Evolutionary conservation across 2,888 invertebrate species (phyloP).

Genomic region (Rotaria socialis): DNA sequence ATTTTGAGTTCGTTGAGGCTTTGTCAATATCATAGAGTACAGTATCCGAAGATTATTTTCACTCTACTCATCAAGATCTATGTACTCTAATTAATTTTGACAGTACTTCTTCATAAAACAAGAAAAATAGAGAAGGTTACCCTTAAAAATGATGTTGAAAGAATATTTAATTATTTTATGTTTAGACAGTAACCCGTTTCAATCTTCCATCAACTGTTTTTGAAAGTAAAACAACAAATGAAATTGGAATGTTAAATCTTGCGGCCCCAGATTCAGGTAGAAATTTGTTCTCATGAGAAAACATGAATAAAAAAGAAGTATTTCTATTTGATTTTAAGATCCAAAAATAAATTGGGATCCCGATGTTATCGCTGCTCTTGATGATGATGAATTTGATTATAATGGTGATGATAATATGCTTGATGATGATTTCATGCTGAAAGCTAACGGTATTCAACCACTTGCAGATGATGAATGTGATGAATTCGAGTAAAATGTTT

Average conservation of each 20-base stretch:
- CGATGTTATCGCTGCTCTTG: constrained; percentile 83
- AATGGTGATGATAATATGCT: constrained; percentile 76
- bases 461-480: constrained; percentile 35
- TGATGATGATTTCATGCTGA: constrained; percentile 83
- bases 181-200: constrained; percentile 53
- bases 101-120: too few species aligned
- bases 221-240: constrained; percentile 76
- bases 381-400: constrained; percentile 78
- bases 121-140: too few species aligned
- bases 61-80: too few species aligned
- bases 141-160: too few species aligned
- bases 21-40: too few species aligned
- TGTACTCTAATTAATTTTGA: too few species aligned
- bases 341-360: constrained; percentile 71
- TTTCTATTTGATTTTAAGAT: constrained; percentile 50
- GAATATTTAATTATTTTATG: neutral
- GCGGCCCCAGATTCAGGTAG: constrained; percentile 68
- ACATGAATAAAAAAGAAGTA: neutral
- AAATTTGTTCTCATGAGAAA: constrained; percentile 55
- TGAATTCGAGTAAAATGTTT: constrained; percentile 37
- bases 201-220: constrained; percentile 80
- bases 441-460: constrained; percentile 67
- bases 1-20: too few species aligned
- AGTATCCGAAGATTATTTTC: too few species aligned
- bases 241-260: constrained; percentile 76